phyloP scores from a whole-genome alignment of 2,113 vertebrate genomes.

The Nothoprocta perdicaria region DNA sequence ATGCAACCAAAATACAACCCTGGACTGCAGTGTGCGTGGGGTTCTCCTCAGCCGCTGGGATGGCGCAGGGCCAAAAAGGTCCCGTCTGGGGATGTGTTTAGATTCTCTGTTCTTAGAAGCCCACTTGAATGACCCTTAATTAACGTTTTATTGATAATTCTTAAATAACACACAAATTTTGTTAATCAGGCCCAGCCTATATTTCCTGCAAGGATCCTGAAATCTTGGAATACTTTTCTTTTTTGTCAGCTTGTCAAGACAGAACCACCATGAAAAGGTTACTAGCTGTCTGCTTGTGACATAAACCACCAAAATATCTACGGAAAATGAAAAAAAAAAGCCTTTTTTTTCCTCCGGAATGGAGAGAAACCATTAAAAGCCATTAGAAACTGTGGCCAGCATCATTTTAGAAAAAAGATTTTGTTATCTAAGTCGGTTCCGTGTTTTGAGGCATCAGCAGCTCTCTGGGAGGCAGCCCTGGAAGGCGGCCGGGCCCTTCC shows the following conservation, averaged over 20 bases:
- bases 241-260: background rate
- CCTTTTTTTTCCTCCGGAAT: background rate
- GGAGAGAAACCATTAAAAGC: background rate
- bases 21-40: background rate
- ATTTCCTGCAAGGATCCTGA: background rate
- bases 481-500: background rate
- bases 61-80: background rate
- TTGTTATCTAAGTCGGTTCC: fast-evolving
- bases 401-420: background rate
- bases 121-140: background rate
- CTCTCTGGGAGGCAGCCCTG: background rate
- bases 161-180: background rate
- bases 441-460: background rate
- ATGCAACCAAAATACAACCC: background rate
- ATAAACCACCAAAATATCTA: background rate
- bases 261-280: background rate
- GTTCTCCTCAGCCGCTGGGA: background rate
- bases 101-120: background rate
- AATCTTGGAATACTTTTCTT: background rate
- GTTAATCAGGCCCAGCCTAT: background rate
- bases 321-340: background rate
- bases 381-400: background rate
- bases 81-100: background rate
- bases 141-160: background rate
- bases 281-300: background rate